Percentiles rank a stretch among this genome's conserved stretches.
Evolutionary conservation across 1,140 invertebrate genomes (phyloP).

Genomic region (Diorhabda carinulata): DNA sequence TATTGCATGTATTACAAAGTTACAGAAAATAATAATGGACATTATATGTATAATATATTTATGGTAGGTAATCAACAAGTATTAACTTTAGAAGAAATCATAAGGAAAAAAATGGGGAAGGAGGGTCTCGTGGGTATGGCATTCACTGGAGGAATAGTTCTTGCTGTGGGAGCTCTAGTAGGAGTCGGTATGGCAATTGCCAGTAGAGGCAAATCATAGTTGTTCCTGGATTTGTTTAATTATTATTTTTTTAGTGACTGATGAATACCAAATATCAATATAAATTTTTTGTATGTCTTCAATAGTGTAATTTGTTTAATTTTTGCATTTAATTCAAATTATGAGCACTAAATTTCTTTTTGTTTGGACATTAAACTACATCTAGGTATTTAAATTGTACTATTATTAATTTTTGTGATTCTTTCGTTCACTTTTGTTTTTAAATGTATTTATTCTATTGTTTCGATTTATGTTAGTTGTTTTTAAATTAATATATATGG

Average conservation of each 20-base stretch:
- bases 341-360: too few species aligned
- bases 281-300: background rate
- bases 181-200: slow-evolving; percentile 74
- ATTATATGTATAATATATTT: background rate
- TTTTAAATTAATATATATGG: too few species aligned
- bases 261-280: background rate
- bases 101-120: slow-evolving; percentile 85
- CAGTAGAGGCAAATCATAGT: slow-evolving; percentile 53
- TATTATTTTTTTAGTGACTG: background rate
- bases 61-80: slow-evolving; percentile 76
- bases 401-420: too few species aligned
- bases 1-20: too few species aligned
- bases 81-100: slow-evolving; percentile 65
- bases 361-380: too few species aligned
- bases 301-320: background rate
- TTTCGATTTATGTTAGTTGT: too few species aligned
- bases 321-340: background rate
- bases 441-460: too few species aligned
- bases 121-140: slow-evolving; percentile 86
- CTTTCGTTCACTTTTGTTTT: too few species aligned
- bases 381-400: too few species aligned
- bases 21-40: too few species aligned
- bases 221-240: background rate
- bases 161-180: slow-evolving; percentile 75
- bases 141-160: slow-evolving; percentile 74